phyloP scores from a whole-genome alignment of 2,888 invertebrate species.

The Sminthurides aquaticus region DNA sequence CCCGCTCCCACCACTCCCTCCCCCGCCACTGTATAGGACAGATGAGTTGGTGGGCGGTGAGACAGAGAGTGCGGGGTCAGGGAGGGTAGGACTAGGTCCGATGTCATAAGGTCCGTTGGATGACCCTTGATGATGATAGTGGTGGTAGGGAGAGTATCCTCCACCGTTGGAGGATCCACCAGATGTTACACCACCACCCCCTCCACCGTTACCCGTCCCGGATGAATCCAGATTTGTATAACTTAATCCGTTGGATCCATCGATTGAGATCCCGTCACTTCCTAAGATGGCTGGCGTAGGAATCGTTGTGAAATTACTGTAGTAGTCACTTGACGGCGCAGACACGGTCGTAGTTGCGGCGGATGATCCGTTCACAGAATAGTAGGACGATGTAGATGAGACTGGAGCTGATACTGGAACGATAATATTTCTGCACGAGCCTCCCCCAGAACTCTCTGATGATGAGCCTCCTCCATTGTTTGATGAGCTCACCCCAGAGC shows the following conservation, averaged over 20 bases:
- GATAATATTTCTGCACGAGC: background rate
- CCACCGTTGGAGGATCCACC: constrained; percentile 16
- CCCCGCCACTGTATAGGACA: no score
- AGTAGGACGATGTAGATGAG: constrained; percentile 48
- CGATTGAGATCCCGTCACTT: constrained; percentile 44
- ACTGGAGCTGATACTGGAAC: constrained; percentile 10
- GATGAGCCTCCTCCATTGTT: background rate
- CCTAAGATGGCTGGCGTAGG: constrained; percentile 68
- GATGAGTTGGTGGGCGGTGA: constrained; percentile 26
- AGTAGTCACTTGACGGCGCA: constrained; percentile 31
- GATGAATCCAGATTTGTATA: constrained; percentile 72
- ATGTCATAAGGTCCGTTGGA: constrained; percentile 17
- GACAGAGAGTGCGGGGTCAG: constrained; percentile 37
- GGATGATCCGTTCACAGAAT: background rate
- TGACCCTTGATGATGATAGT: constrained; percentile 17
- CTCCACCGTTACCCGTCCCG: constrained; percentile 51
- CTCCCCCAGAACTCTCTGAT: background rate
- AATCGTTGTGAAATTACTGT: constrained; percentile 26
- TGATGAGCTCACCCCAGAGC: background rate
- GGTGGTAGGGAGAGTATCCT: constrained; percentile 34
- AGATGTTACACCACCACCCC: background rate
- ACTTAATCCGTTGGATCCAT: constrained; percentile 60
- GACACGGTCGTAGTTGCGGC: constrained; percentile 45
- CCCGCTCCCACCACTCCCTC: constrained; percentile 17
- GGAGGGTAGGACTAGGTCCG: constrained; percentile 28